Evolutionary conservation across 2,888 invertebrate genomes (phyloP).

Genomic region (Protophormia terraenovae): DNA sequence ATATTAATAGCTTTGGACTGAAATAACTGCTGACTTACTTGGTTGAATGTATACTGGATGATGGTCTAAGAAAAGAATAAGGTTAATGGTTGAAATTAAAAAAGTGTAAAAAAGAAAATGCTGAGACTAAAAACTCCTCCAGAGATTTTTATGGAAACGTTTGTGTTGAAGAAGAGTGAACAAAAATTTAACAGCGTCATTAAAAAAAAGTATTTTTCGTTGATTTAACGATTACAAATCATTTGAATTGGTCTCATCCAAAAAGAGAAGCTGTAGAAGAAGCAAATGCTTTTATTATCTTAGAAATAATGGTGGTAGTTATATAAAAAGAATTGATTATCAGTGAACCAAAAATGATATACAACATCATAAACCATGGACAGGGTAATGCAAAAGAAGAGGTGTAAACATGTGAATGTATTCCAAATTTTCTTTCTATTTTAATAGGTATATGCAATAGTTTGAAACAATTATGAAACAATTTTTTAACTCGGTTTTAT

Average conservation of each 20-base stretch:
- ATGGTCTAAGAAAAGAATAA: background rate
- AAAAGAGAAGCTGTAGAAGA: background rate
- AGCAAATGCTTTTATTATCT: background rate
- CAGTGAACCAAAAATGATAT: slow-evolving; percentile 19
- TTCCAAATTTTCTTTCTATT: too few relatives aligned
- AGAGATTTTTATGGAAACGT: background rate
- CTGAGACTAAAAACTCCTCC: background rate
- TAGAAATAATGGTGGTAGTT: background rate
- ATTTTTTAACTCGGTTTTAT: background rate
- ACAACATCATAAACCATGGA: background rate
- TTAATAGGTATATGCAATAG: too few relatives aligned
- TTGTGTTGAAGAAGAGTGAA: background rate
- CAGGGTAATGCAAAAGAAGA: background rate
- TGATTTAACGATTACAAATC: slow-evolving; percentile 59
- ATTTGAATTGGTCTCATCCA: slow-evolving; percentile 21
- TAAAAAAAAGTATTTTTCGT: slow-evolving; percentile 31
- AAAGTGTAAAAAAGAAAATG: background rate
- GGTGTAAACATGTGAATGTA: too few relatives aligned
- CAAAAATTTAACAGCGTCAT: slow-evolving; percentile 42
- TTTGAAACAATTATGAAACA: background rate
- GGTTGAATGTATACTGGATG: background rate
- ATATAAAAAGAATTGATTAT: background rate
- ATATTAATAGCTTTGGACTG: slow-evolving; percentile 37
- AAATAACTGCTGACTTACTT: background rate
- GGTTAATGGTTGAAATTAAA: slow-evolving; percentile 48